Evolutionary conservation across 2,113 vertebrate genomes (phyloP), one percentile per base, ranked within the genome.

Genomic region (Ornithorhynchus anatinus): DNA sequence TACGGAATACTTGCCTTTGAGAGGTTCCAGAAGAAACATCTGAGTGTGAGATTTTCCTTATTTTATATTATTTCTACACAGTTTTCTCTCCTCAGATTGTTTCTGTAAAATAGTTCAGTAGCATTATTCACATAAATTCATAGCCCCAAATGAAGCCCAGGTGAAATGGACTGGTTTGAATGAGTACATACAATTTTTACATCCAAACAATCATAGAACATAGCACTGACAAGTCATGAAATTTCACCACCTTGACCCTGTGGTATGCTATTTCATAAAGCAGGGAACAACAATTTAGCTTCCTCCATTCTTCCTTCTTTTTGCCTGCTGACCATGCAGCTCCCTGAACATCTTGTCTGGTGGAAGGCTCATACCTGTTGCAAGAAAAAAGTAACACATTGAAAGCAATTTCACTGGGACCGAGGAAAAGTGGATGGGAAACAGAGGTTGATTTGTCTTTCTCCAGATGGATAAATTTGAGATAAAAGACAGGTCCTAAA

Each of bases 321-420:
- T 89, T 94, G 89, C 77, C 84, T 89, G 79, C 78, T 93, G 91
- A 93, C 88, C 87, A 90, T 86, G 81, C 84, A 90, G 78, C 82
- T 89, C 77, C 87, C 88, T 89, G 88, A 88, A 86, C 59, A 66
- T 75, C 72, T 56, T 37, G 80, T 86, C 88, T 84, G 59, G 81
- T 89, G 84, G 82, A 91, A 85, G 82, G 82, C 89, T 89, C 82
- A 71, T 88, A 91, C 75, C 86, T 92, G 91, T 83, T 86, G 78
- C 89, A 67, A 81, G 84, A 81, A 90, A 81, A 88, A 92, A 90
- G 84, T 64, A 88, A 89, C 84, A 85, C 75, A 85, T 67, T 91
- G 91, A 93, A 91, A 92, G 86, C 82, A 84, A 85, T 88, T 93
- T 91, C 87, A 86, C 2, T 75, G 87, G 89, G 88, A 92, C 66